Conservation (phyloP, 2,888 invertebrate species). For the Ametastegia equiseti region DNA sequence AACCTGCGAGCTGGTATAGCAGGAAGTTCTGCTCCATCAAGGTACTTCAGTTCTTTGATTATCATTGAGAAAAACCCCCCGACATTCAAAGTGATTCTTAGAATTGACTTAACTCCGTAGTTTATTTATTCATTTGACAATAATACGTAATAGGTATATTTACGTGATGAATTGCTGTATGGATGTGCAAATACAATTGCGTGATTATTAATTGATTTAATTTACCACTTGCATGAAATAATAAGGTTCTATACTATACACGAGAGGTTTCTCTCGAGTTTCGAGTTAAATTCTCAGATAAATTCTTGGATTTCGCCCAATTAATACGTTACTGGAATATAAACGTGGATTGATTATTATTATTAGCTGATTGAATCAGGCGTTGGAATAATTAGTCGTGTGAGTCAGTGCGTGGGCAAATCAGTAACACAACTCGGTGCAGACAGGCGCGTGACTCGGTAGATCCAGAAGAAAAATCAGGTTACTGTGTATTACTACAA, state of each 20-base stretch:
- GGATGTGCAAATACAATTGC: not conserved
- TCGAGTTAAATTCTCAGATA: not conserved
- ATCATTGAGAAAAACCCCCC: not conserved
- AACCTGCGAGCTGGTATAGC: not conserved
- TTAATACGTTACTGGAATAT: not conserved
- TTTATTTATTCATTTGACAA: not conserved
- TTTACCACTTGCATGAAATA: not conserved
- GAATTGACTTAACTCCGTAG: not conserved
- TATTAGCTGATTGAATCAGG: constrained; percentile 4
- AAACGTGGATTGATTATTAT: not conserved
- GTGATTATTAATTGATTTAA: not conserved
- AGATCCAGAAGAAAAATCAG: not conserved
- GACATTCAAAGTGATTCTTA: not conserved
- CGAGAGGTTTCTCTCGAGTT: not conserved
- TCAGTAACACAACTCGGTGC: not conserved
- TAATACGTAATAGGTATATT: not conserved
- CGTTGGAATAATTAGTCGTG: constrained; percentile 25
- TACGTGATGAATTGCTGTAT: not conserved
- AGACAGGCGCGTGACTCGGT: not conserved
- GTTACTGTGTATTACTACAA: not conserved
- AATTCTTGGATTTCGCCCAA: not conserved
- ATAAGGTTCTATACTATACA: not conserved
- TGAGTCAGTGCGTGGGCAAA: constrained; percentile 41
- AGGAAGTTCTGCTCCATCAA: not conserved
- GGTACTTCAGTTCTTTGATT: not conserved